A percentile compares a stretch with the other conserved stretches of the same genome.
Evolutionary conservation across 2,113 vertebrate species (phyloP).

Genomic region (Symphodus melops): DNA sequence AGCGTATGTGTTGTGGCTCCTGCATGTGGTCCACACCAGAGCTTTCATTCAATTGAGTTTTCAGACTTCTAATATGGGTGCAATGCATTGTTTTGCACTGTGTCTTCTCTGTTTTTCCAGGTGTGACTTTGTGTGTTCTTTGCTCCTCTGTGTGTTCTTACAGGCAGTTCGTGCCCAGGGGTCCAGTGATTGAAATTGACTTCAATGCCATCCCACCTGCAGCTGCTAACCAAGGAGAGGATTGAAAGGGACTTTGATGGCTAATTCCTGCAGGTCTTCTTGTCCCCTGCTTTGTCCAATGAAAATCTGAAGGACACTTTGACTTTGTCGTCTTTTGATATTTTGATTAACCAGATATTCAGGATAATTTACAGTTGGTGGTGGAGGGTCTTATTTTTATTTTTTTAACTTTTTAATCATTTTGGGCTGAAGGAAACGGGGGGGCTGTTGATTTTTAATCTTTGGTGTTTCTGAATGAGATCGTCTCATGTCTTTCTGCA

Average conservation of each 20-base stretch:
- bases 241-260: slow-evolving; percentile 55
- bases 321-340: slow-evolving; percentile 50
- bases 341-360: slow-evolving; percentile 47
- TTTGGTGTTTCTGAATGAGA: slow-evolving; percentile 5
- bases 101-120: neutral
- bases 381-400: neutral
- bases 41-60: too few relatives aligned
- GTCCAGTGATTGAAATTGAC: slow-evolving; percentile 70
- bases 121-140: neutral
- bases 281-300: slow-evolving; percentile 52
- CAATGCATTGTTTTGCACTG: neutral
- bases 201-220: slow-evolving; percentile 77
- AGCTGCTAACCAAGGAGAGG: slow-evolving; percentile 6
- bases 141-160: slow-evolving; percentile 24
- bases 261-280: slow-evolving; percentile 32
- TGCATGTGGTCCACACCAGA: too few relatives aligned
- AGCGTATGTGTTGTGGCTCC: too few relatives aligned
- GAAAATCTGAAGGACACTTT: slow-evolving; percentile 46
- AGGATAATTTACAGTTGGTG: slow-evolving; percentile 18
- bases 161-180: slow-evolving; percentile 73
- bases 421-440: slow-evolving; percentile 9
- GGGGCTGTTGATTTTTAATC: neutral
- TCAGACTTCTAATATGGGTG: too few relatives aligned
- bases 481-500: neutral
- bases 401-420: slow-evolving; percentile 4